Conservation (phyloP, 2,888 invertebrate species). For the Calameuta idolon region DNA sequence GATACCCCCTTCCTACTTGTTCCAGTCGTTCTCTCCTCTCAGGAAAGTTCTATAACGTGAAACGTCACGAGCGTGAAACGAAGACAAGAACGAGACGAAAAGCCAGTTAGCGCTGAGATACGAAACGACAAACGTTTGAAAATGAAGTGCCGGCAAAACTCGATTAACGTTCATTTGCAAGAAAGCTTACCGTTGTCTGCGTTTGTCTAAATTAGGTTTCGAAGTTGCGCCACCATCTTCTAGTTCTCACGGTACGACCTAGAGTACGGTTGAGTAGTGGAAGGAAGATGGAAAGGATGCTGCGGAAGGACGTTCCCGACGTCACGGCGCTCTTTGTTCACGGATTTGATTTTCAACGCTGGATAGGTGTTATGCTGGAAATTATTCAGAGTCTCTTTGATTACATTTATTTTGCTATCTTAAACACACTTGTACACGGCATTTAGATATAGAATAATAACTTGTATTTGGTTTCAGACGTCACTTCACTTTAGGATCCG, state of each 20-base stretch:
- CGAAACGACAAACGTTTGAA: conserved; percentile 63
- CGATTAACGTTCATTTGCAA: conserved; percentile 8
- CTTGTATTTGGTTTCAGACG: background rate
- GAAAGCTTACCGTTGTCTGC: conserved; percentile 2
- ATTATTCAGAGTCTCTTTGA: background rate
- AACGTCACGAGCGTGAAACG: background rate
- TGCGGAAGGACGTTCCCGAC: background rate
- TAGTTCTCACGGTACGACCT: background rate
- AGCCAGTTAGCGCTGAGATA: background rate
- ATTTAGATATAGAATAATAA: background rate
- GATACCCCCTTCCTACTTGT: background rate
- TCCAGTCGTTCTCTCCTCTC: background rate
- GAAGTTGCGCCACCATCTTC: background rate
- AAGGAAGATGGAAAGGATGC: background rate
- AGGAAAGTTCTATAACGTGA: background rate
- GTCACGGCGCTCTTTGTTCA: background rate
- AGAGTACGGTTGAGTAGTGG: background rate
- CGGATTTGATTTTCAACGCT: background rate
- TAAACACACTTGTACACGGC: background rate
- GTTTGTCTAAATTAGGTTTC: conserved; percentile 3
- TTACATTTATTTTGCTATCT: background rate
- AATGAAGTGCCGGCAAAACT: conserved; percentile 67
- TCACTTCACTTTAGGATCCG: too few relatives aligned
- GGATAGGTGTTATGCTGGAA: background rate
- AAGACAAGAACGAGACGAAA: background rate